These are phyloP conservation scores for Haliclona indistincta DNA, from an alignment of 37 sponge, comb jelly and placozoan species.

Conservation along the genomic window DNA sequence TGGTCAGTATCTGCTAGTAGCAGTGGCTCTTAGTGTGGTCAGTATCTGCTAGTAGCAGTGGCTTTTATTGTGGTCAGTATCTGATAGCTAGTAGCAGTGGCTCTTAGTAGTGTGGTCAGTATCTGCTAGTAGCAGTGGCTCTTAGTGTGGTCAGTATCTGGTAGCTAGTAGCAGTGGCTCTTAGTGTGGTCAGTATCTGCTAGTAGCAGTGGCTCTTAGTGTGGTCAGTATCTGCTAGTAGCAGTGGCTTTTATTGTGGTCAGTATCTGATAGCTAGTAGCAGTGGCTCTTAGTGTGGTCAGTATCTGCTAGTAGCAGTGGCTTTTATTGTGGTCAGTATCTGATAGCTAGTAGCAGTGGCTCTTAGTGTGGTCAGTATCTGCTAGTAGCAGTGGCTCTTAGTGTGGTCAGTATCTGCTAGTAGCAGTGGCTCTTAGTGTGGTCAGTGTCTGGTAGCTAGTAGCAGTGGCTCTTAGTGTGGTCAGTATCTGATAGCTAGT, in stretches of 20 bases:
- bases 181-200: conserved; percentile 15
- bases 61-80: conserved; percentile 20
- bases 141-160: conserved; percentile 15
- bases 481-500: conserved; percentile 9
- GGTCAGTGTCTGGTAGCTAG: conserved; percentile 8
- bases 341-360: background rate
- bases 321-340: conserved; percentile 20
- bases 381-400: background rate
- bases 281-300: conserved; percentile 5
- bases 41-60: background rate
- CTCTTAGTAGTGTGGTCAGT: conserved; percentile 26
- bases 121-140: background rate
- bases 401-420: conserved; percentile 15
- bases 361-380: conserved; percentile 17
- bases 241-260: conserved; percentile 6
- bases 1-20: conserved; percentile 10
- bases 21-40: conserved; percentile 5
- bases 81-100: background rate
- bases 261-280: background rate
- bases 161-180: background rate
- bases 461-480: background rate
- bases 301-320: background rate
- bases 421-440: background rate
- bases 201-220: background rate
- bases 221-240: conserved; percentile 13